These are phyloP conservation scores for Solenodon paradoxus DNA, from an alignment of 2,113 vertebrate genomes.

Conservation along the genomic window DNA sequence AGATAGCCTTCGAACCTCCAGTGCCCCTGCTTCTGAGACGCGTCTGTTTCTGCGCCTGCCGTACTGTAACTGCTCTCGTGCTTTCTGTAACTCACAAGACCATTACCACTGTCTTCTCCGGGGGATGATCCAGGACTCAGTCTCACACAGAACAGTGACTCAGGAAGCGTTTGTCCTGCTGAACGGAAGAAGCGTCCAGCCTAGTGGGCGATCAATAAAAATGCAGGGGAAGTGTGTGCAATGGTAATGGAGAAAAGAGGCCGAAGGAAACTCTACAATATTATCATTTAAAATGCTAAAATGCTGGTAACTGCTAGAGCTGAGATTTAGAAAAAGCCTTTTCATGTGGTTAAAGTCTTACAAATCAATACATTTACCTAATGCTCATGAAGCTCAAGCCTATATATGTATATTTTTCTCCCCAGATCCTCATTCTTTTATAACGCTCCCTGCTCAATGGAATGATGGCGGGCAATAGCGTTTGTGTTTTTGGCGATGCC, in stretches of 20 bases:
- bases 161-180: background rate
- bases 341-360: conserved; percentile 61
- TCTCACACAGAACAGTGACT: background rate
- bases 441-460: conserved; percentile 42
- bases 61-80: background rate
- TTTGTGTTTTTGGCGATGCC: conserved; percentile 77
- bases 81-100: background rate
- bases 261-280: background rate
- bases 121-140: background rate
- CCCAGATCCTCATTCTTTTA: background rate
- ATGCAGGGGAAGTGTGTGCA: background rate
- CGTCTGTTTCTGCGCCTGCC: background rate
- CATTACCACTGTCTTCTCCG: background rate
- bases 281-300: conserved; percentile 9
- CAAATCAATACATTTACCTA: conserved; percentile 65
- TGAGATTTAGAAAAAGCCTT: conserved; percentile 39
- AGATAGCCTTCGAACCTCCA: background rate
- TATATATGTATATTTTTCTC: background rate
- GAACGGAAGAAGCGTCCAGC: background rate
- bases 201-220: background rate
- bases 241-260: background rate
- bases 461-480: conserved; percentile 49
- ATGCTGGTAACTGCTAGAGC: background rate
- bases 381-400: conserved; percentile 14
- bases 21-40: background rate